phyloP scores from a whole-genome alignment of 2,888 invertebrate species.

The Cryptops parisi region DNA sequence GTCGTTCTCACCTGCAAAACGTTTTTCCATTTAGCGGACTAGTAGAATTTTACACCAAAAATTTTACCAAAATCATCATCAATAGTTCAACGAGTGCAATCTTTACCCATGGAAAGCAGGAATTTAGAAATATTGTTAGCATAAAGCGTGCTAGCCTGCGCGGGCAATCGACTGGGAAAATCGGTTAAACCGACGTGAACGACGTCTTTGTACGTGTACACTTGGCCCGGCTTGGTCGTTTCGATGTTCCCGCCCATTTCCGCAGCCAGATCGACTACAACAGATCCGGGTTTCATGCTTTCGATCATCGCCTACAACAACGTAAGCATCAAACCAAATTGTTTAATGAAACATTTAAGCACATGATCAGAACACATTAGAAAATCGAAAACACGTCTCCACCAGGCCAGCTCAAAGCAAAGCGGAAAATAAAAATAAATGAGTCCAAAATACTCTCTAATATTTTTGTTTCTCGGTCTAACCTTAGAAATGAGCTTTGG shows the following conservation, averaged over 20 bases:
- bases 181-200: constrained; percentile 74
- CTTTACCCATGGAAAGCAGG: constrained; percentile 62
- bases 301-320: constrained; percentile 50
- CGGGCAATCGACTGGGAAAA: constrained; percentile 66
- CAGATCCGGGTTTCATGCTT: constrained; percentile 73
- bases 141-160: constrained; percentile 71
- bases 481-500: constrained; percentile 66
- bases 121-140: constrained; percentile 85
- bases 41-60: background rate
- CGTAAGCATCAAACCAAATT: too few relatives aligned
- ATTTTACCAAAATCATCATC: too few relatives aligned
- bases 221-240: constrained; percentile 62
- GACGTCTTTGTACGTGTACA: constrained; percentile 59
- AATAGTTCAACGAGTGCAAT: too few relatives aligned
- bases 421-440: too few relatives aligned
- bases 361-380: too few relatives aligned
- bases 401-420: too few relatives aligned
- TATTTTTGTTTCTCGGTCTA: too few relatives aligned
- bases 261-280: constrained; percentile 75
- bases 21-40: constrained; percentile 11
- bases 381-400: too few relatives aligned
- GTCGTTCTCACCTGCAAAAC: constrained; percentile 56
- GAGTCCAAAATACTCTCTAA: too few relatives aligned
- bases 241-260: constrained; percentile 77
- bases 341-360: background rate